phyloP scores from a whole-genome alignment of 1,140 invertebrate genomes.

The Diploscapter pachys region DNA sequence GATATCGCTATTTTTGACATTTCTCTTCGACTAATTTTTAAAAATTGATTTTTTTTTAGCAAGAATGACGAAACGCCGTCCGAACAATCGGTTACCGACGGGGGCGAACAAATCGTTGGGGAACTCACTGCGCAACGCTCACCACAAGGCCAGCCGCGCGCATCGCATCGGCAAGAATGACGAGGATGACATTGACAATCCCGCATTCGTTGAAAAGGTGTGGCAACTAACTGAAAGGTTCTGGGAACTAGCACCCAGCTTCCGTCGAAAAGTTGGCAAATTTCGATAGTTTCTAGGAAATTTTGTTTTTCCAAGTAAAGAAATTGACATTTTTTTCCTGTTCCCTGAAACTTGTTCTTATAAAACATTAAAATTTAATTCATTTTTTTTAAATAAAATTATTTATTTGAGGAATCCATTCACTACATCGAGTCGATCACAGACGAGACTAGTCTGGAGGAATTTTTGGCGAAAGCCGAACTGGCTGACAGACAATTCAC shows the following conservation, averaged over 20 bases:
- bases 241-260: too few relatives aligned
- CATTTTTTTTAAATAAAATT: too few relatives aligned
- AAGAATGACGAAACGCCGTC: constrained; percentile 53
- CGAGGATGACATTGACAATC: constrained; percentile 37
- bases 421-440: constrained; percentile 68
- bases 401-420: constrained; percentile 21
- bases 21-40: too few relatives aligned
- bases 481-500: constrained; percentile 85
- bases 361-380: too few relatives aligned
- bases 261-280: too few relatives aligned
- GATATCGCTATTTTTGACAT: too few relatives aligned
- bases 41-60: too few relatives aligned
- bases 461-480: constrained; percentile 88
- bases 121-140: constrained; percentile 48
- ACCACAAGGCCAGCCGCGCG: constrained; percentile 30
- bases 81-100: constrained; percentile 44
- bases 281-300: too few relatives aligned
- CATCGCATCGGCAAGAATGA: constrained; percentile 39
- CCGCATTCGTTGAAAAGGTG: constrained; percentile 31
- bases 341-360: too few relatives aligned
- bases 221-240: too few relatives aligned
- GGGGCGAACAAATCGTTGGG: constrained; percentile 55
- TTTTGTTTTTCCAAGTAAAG: too few relatives aligned
- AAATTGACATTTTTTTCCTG: too few relatives aligned
- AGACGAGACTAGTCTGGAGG: constrained; percentile 88